phyloP scores from a whole-genome alignment of 2,888 invertebrate species.

The Monopis laevigella region DNA sequence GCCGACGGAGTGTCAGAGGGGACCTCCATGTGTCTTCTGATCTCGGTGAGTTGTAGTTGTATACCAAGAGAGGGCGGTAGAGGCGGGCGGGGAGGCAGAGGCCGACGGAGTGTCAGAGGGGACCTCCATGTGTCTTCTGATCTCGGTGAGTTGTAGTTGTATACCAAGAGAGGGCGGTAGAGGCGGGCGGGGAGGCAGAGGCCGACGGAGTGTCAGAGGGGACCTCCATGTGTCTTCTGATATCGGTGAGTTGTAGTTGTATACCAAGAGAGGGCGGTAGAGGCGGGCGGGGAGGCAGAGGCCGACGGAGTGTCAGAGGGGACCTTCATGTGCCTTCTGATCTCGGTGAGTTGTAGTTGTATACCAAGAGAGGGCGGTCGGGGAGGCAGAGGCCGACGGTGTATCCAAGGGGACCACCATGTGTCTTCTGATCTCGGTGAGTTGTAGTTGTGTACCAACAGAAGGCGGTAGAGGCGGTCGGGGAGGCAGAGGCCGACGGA shows the following conservation, averaged over 20 bases:
- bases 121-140: not conserved
- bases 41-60: too few relatives aligned
- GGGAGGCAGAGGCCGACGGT: slow-evolving; percentile 29
- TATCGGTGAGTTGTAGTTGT: too few relatives aligned
- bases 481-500: not conserved
- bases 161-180: too few relatives aligned
- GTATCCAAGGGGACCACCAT: slow-evolving; percentile 29
- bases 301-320: not conserved
- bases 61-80: not conserved
- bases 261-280: not conserved
- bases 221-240: too few relatives aligned
- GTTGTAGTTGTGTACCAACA: too few relatives aligned
- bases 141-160: too few relatives aligned
- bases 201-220: too few relatives aligned
- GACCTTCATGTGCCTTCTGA: not conserved
- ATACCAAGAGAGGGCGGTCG: too few relatives aligned
- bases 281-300: not conserved
- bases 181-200: too few relatives aligned
- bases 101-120: not conserved
- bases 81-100: not conserved
- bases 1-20: too few relatives aligned
- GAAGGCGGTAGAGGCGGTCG: not conserved
- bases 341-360: too few relatives aligned
- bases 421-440: not conserved
- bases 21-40: too few relatives aligned